These are phyloP conservation scores for Eurystomus glaucurus DNA, from an alignment of 2,797 vertebrate genomes.

Conservation along the genomic window DNA sequence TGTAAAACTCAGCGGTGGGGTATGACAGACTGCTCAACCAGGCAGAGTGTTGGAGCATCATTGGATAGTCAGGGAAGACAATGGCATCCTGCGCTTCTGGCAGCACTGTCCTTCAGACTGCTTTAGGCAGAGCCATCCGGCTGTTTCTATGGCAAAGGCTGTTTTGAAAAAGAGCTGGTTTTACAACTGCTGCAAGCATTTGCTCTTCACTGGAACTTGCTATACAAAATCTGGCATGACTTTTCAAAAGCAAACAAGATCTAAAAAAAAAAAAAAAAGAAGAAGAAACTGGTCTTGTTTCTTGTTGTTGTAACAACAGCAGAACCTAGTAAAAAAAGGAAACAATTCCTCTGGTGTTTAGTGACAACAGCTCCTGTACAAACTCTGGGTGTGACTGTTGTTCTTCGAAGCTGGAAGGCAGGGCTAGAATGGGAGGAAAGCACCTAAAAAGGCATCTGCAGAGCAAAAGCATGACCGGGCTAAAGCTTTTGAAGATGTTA, in stretches of 20 bases:
- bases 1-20: not conserved
- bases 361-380: not conserved
- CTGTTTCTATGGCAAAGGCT: not conserved
- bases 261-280: too few relatives aligned
- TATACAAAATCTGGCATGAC: not conserved
- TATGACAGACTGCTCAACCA: not conserved
- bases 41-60: not conserved
- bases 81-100: fast-evolving
- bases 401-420: not conserved
- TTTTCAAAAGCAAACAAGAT: not conserved
- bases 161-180: not conserved
- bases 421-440: not conserved
- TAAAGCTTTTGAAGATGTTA: not conserved
- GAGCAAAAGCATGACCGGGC: not conserved
- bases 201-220: not conserved
- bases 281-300: not conserved
- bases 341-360: not conserved
- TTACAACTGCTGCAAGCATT: not conserved
- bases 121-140: not conserved
- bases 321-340: not conserved
- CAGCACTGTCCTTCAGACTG: not conserved
- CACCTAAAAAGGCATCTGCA: not conserved
- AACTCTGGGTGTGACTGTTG: not conserved
- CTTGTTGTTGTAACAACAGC: not conserved
- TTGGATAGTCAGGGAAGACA: not conserved